Percentiles rank a stretch among this genome's conserved stretches.
Conservation (phyloP, 1,140 invertebrate species). For the Orius insidiosus region DNA sequence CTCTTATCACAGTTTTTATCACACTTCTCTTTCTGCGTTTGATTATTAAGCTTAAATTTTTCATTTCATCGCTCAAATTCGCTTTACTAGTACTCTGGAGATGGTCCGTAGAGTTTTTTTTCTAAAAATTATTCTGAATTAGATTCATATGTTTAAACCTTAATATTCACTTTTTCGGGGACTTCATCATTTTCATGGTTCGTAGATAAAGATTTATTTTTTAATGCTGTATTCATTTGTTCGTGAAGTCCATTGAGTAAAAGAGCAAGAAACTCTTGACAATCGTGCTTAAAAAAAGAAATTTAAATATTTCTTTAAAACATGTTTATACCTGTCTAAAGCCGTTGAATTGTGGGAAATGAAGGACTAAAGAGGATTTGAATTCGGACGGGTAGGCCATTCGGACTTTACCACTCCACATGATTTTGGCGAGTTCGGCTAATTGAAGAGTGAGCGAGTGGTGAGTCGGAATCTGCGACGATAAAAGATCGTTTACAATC, state of each 20-base stretch:
- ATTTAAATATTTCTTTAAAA: not conserved
- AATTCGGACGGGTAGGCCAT: slow-evolving; percentile 40
- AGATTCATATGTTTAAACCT: too few relatives aligned
- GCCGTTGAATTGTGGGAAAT: slow-evolving; percentile 47
- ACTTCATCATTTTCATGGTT: too few relatives aligned
- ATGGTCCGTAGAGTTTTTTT: too few relatives aligned
- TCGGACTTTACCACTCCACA: slow-evolving; percentile 42
- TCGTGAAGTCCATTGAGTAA: slow-evolving; percentile 49
- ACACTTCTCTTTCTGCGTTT: slow-evolving; percentile 5
- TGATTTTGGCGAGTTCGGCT: slow-evolving; percentile 36
- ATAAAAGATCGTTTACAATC: slow-evolving; percentile 33
- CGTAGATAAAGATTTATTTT: slow-evolving; percentile 3
- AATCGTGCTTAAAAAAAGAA: slow-evolving; percentile 39
- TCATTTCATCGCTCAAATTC: too few relatives aligned
- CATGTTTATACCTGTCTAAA: slow-evolving; percentile 31
- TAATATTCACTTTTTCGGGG: too few relatives aligned
- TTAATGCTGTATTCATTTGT: slow-evolving; percentile 37
- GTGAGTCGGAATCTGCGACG: slow-evolving; percentile 32
- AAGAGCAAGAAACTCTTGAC: slow-evolving; percentile 54
- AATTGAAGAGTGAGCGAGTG: slow-evolving; percentile 32
- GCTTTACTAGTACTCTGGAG: too few relatives aligned
- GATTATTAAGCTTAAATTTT: too few relatives aligned
- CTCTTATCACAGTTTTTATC: slow-evolving; percentile 3
- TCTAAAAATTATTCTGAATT: too few relatives aligned
- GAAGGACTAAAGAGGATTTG: slow-evolving; percentile 39